Evolutionary conservation across 2,797 vertebrate genomes (phyloP).

Genomic region (Notolepis coatsorum): DNA sequence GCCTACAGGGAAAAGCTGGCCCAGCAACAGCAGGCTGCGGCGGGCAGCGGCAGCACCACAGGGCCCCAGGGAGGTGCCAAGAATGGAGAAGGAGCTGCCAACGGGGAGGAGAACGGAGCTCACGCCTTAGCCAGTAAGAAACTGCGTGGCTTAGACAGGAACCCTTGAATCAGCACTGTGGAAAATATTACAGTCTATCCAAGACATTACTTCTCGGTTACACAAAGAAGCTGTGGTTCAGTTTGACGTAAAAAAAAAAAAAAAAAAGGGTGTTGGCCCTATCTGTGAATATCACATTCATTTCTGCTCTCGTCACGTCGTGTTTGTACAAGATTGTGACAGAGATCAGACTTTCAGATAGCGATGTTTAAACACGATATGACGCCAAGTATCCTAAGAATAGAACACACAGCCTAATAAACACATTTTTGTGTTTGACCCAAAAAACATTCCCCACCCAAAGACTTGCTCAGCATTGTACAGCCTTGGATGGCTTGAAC

Average conservation of each 20-base stretch:
- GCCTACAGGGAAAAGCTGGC: slow-evolving; percentile 98
- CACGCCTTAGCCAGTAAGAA: slow-evolving; percentile 94
- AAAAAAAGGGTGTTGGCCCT: too few species aligned
- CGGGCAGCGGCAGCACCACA: slow-evolving; percentile 80
- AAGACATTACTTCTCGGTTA: slow-evolving; percentile 2
- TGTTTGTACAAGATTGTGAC: too few species aligned
- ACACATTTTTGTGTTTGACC: too few species aligned
- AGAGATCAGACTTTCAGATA: too few species aligned
- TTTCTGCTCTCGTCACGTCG: too few species aligned
- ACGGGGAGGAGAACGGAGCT: slow-evolving; percentile 96
- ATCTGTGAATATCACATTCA: too few species aligned
- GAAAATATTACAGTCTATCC: not conserved
- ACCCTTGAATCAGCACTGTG: slow-evolving; percentile 13
- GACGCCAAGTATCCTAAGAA: too few species aligned
- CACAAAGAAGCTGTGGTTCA: not conserved
- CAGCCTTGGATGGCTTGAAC: too few species aligned
- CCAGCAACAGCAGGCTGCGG: slow-evolving; percentile 90
- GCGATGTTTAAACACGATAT: too few species aligned
- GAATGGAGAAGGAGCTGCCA: slow-evolving; percentile 95
- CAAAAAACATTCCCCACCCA: too few species aligned
- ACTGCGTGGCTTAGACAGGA: not conserved
- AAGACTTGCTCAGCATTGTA: too few species aligned
- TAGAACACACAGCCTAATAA: too few species aligned
- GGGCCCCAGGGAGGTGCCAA: slow-evolving; percentile 80
- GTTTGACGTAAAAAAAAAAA: not conserved